Conservation (phyloP, 2,797 vertebrate species). For the Mormyrops attenuatus region DNA sequence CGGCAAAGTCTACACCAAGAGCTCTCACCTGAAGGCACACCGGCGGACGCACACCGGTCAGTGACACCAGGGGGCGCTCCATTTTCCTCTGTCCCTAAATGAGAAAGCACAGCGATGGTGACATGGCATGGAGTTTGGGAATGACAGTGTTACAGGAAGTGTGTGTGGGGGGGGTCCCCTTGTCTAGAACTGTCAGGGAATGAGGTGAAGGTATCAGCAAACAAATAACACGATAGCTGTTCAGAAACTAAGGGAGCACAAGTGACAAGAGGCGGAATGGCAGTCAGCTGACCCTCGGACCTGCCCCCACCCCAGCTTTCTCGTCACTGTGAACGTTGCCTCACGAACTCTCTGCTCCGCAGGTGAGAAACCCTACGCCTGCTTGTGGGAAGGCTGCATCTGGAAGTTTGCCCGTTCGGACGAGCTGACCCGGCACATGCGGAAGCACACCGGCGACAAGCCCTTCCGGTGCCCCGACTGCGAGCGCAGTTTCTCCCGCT, state of each 20-base stretch:
- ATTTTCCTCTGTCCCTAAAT: neutral
- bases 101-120: neutral
- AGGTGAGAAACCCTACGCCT: conserved; percentile 98
- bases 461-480: conserved; percentile 98
- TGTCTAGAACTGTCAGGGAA: neutral
- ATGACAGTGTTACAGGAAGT: neutral
- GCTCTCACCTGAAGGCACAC: conserved; percentile 96
- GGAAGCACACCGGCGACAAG: conserved; percentile 95
- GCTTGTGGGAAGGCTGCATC: conserved; percentile 94
- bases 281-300: neutral
- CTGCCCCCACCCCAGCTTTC: neutral
- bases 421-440: conserved; percentile 95
- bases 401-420: conserved; percentile 99
- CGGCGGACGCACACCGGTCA: conserved; percentile 93
- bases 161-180: neutral
- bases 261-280: neutral
- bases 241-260: neutral
- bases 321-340: neutral
- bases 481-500: conserved; percentile 95
- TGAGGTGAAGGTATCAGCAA: neutral
- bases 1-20: conserved; percentile 98
- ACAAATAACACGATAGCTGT: neutral
- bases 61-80: neutral
- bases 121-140: neutral
- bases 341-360: conserved; percentile 17